phyloP scores from a whole-genome alignment of 2,888 invertebrate species.

The Hyalella azteca region DNA sequence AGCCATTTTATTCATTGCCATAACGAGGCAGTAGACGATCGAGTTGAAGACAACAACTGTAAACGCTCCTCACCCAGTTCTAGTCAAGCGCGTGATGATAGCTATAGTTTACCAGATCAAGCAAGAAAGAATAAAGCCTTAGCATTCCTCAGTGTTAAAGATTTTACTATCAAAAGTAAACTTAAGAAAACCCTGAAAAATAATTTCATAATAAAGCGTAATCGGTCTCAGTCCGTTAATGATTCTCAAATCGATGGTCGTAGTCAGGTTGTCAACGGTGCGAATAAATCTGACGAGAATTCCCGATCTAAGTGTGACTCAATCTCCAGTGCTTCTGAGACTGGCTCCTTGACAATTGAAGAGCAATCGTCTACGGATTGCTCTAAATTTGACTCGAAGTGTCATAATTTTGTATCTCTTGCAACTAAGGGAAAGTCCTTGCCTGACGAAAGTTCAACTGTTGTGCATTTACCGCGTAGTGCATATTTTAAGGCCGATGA shows the following conservation, averaged over 20 bases:
- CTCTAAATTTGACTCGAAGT: conserved; percentile 12
- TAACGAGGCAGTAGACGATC: too few relatives aligned
- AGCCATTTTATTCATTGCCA: too few relatives aligned
- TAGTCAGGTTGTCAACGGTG: not conserved
- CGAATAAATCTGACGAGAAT: not conserved
- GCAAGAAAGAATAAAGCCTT: not conserved
- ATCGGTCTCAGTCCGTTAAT: not conserved
- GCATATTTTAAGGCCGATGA: conserved; percentile 23
- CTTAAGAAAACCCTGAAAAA: conserved; percentile 4
- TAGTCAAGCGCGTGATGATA: conserved; percentile 30
- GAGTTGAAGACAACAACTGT: not conserved
- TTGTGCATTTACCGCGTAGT: not conserved
- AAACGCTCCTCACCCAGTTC: not conserved
- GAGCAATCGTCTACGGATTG: not conserved
- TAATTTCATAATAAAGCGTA: not conserved
- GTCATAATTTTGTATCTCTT: not conserved
- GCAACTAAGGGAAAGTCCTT: not conserved
- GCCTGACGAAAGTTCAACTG: not conserved
- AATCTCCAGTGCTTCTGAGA: not conserved
- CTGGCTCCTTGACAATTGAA: not conserved
- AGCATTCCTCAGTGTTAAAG: conserved; percentile 20
- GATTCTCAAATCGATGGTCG: not conserved
- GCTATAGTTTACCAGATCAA: conserved; percentile 23
- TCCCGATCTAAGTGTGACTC: not conserved
- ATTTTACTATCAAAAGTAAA: conserved; percentile 31